A percentile compares a stretch with the other conserved stretches of the same genome.
Evolutionary conservation across 2,888 invertebrate species (phyloP).

Genomic region (Euplagia quadripunctaria): DNA sequence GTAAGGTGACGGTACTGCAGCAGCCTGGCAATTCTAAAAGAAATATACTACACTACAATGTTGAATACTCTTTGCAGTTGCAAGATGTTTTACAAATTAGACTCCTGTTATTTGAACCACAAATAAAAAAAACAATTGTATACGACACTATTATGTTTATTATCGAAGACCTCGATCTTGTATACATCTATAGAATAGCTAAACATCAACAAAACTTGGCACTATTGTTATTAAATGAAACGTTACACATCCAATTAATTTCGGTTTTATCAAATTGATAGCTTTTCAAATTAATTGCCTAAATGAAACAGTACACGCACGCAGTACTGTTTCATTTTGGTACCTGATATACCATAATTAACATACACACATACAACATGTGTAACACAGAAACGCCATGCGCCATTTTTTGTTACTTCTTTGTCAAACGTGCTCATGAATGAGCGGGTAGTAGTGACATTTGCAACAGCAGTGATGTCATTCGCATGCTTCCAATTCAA

Average conservation of each 20-base stretch:
- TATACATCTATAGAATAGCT: background rate
- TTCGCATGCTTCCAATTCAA: no score
- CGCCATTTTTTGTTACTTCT: no score
- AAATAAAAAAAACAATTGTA: background rate
- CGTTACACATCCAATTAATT: slow-evolving; percentile 40
- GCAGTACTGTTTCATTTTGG: slow-evolving; percentile 13
- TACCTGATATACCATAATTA: background rate
- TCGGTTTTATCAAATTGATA: slow-evolving; percentile 29
- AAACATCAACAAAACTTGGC: background rate
- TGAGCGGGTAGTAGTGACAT: no score
- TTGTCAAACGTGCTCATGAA: no score
- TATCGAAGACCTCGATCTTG: background rate
- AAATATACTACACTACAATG: no score
- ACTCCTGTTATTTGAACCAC: no score
- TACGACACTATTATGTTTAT: background rate
- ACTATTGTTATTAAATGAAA: slow-evolving; percentile 25
- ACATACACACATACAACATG: no score
- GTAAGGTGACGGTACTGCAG: no score
- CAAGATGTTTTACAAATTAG: no score
- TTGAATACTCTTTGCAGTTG: no score
- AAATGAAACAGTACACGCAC: slow-evolving; percentile 28
- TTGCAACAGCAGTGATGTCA: no score
- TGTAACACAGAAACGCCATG: background rate
- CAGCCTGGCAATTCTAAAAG: no score
- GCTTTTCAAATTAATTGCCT: slow-evolving; percentile 37